Evolutionary conservation across 2,113 vertebrate genomes (phyloP).

Genomic region (Theristicus caerulescens): DNA sequence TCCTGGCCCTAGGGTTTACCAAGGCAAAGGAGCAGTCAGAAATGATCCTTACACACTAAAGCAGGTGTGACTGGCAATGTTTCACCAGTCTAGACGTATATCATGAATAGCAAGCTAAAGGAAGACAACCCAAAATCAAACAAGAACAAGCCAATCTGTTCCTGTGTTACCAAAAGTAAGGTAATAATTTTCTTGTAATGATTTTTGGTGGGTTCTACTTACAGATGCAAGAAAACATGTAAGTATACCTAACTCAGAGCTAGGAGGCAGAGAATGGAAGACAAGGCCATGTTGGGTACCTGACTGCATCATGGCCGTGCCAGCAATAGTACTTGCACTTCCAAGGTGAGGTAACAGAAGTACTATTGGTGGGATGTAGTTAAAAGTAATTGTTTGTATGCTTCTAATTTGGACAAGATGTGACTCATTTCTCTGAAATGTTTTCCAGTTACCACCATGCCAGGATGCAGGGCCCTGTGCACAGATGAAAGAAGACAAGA

Average conservation of each 20-base stretch:
- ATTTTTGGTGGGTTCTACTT: not conserved
- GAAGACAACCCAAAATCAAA: not conserved
- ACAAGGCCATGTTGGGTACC: not conserved
- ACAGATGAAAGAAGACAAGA: not conserved
- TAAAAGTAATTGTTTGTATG: not conserved
- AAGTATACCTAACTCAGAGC: not conserved
- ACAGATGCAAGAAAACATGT: not conserved
- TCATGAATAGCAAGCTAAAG: not conserved
- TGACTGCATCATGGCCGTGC: not conserved
- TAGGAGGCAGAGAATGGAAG: not conserved
- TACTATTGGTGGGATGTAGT: not conserved
- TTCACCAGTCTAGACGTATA: not conserved
- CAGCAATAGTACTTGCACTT: not conserved
- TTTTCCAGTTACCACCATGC: not conserved
- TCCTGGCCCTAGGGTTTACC: not conserved
- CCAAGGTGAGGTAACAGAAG: not conserved
- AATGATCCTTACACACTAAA: not conserved
- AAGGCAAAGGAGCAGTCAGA: not conserved
- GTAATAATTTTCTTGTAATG: not conserved
- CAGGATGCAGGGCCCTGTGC: not conserved
- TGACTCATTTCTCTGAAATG: not conserved
- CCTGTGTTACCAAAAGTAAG: not conserved
- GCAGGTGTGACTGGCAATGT: not conserved
- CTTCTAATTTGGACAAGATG: not conserved
- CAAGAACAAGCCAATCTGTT: not conserved